Evolutionary conservation across 1,140 invertebrate genomes (phyloP).

Genomic region (Kradibia gibbosae): DNA sequence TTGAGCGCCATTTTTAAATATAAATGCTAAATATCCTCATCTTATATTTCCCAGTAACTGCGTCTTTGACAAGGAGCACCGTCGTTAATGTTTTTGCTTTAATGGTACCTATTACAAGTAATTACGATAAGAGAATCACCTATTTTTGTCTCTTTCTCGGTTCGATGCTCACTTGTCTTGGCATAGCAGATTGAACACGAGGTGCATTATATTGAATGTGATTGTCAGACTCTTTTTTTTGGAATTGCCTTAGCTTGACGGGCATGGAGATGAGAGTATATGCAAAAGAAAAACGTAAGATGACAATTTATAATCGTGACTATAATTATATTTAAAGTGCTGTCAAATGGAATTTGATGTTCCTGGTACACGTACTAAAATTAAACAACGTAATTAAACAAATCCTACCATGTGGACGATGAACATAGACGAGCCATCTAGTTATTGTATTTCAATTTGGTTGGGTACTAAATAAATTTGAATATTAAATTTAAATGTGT

Average conservation of each 20-base stretch:
- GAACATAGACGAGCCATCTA: background rate
- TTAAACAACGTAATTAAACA: background rate
- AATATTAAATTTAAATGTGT: too few relatives aligned
- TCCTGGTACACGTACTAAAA: background rate
- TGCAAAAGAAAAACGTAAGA: background rate
- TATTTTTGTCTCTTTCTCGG: slow-evolving; percentile 44
- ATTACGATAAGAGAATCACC: slow-evolving; percentile 36
- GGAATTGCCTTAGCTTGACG: background rate
- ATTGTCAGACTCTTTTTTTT: slow-evolving; percentile 24
- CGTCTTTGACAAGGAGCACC: slow-evolving; percentile 7
- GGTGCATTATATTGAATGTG: slow-evolving; percentile 9
- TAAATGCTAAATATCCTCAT: too few relatives aligned
- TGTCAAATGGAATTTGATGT: background rate
- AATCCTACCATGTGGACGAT: background rate
- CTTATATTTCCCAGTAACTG: background rate
- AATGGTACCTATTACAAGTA: slow-evolving; percentile 48
- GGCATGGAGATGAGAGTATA: background rate
- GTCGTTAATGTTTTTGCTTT: slow-evolving; percentile 41
- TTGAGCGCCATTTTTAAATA: too few relatives aligned
- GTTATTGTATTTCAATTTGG: background rate
- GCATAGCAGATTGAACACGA: background rate
- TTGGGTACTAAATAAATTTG: too few relatives aligned
- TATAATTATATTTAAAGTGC: background rate
- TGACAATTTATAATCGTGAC: background rate
- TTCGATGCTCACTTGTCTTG: slow-evolving; percentile 39